Percentiles rank a stretch among this genome's conserved stretches.
phyloP scores from a whole-genome alignment of 2,888 invertebrate genomes.

The Cosmia trapezina region DNA sequence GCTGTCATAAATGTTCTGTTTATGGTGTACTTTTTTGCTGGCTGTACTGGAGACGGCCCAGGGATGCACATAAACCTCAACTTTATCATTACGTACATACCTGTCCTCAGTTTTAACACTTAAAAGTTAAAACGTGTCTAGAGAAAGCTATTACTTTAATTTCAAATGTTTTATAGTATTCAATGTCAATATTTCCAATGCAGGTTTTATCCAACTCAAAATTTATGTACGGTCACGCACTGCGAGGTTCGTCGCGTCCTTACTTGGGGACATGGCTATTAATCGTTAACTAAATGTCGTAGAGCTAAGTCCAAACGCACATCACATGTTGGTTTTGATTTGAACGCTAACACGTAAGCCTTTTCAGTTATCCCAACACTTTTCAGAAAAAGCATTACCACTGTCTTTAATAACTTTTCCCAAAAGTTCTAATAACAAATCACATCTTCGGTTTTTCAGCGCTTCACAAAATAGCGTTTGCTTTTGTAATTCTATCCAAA shows the following conservation, averaged over 20 bases:
- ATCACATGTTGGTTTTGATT: constrained; percentile 35
- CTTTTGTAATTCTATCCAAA: constrained; percentile 2
- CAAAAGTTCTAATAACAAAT: not conserved
- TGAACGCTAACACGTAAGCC: not conserved
- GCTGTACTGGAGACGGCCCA: constrained; percentile 70
- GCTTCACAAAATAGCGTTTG: not conserved
- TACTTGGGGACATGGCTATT: constrained; percentile 44
- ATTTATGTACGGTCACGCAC: constrained; percentile 61
- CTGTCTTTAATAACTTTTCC: not conserved
- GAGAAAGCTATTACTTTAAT: constrained; percentile 64
- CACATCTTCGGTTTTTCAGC: not conserved
- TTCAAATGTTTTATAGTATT: constrained; percentile 63
- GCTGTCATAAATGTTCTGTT: constrained; percentile 89
- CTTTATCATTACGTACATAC: constrained; percentile 83
- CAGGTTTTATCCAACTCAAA: constrained; percentile 51
- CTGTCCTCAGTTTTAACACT: constrained; percentile 69
- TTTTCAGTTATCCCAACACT: constrained; percentile 9
- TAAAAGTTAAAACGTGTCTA: constrained; percentile 61
- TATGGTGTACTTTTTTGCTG: constrained; percentile 88
- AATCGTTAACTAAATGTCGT: constrained; percentile 57
- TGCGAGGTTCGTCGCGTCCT: constrained; percentile 30
- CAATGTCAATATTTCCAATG: constrained; percentile 61
- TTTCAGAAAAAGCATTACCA: constrained; percentile 27
- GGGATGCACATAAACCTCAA: constrained; percentile 82
- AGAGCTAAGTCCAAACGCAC: constrained; percentile 37